Conservation (phyloP, 2,113 vertebrate species). For the Sylvicapra grimmia region DNA sequence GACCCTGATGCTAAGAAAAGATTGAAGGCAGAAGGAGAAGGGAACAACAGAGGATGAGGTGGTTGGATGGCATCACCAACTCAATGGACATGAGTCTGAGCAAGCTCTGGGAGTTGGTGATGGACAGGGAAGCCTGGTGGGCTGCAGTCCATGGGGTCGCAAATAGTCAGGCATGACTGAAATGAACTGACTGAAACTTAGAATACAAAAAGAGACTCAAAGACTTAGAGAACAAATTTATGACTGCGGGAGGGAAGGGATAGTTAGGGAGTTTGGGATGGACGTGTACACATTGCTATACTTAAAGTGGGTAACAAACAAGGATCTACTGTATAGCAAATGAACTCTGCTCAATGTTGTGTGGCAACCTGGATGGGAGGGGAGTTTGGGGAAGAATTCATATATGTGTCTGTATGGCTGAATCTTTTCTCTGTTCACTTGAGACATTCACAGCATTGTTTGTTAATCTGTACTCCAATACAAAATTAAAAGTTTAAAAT, state of each 20-base stretch:
- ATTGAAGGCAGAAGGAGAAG: neutral
- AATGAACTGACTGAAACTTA: neutral
- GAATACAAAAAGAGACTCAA: neutral
- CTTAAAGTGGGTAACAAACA: neutral
- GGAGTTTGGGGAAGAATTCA: neutral
- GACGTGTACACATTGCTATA: neutral
- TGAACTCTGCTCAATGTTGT: neutral
- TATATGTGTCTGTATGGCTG: neutral
- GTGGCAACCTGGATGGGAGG: neutral
- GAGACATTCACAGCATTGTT: neutral
- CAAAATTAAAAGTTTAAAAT: neutral
- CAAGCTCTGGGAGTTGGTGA: neutral
- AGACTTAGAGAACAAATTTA: neutral
- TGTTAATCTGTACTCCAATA: neutral
- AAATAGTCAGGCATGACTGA: too few relatives aligned
- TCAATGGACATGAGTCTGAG: neutral
- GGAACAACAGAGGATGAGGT: neutral
- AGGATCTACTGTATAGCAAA: neutral
- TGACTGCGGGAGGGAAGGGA: neutral
- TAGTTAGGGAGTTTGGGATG: neutral
- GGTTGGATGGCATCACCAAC: neutral
- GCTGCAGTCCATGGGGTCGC: too few relatives aligned
- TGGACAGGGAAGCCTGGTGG: too few relatives aligned
- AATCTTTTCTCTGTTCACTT: neutral
- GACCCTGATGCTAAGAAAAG: neutral